Evolutionary conservation across 1,140 invertebrate genomes (phyloP).

Genomic region (Tetraneura akinire): DNA sequence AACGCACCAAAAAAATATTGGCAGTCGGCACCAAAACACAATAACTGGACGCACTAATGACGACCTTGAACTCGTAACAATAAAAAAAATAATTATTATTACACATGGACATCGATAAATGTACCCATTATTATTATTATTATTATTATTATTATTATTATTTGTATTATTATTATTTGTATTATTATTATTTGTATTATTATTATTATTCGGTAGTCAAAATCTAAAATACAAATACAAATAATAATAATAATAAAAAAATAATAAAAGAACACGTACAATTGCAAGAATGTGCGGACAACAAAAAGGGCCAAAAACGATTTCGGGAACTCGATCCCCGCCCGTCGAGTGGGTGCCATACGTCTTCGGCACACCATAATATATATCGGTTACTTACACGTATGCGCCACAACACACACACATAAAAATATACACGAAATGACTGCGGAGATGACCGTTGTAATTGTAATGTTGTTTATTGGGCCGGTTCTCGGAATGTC

Average conservation of each 20-base stretch:
- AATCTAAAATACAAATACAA: too few species aligned
- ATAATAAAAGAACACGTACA: background rate
- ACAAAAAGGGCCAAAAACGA: background rate
- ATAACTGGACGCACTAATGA: background rate
- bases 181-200: too few species aligned
- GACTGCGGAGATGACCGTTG: slow-evolving; percentile 45
- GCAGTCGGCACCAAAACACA: slow-evolving; percentile 24
- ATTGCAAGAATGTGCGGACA: slow-evolving; percentile 10
- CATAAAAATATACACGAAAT: background rate
- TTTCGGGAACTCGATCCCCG: slow-evolving; percentile 27
- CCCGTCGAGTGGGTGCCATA: background rate
- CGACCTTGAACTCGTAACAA: slow-evolving; percentile 36
- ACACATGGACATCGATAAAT: background rate
- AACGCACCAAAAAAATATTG: background rate
- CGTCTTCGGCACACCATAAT: background rate
- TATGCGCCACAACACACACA: background rate
- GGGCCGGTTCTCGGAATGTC: slow-evolving; percentile 50
- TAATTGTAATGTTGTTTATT: slow-evolving; percentile 51
- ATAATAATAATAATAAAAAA: background rate
- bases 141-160: background rate
- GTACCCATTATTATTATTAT: background rate
- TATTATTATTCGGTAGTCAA: background rate
- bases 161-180: too few species aligned
- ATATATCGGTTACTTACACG: slow-evolving; percentile 29
- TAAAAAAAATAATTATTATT: background rate